Evolutionary conservation across 2,888 invertebrate genomes (phyloP).

Genomic region (Osedax fenrisi): DNA sequence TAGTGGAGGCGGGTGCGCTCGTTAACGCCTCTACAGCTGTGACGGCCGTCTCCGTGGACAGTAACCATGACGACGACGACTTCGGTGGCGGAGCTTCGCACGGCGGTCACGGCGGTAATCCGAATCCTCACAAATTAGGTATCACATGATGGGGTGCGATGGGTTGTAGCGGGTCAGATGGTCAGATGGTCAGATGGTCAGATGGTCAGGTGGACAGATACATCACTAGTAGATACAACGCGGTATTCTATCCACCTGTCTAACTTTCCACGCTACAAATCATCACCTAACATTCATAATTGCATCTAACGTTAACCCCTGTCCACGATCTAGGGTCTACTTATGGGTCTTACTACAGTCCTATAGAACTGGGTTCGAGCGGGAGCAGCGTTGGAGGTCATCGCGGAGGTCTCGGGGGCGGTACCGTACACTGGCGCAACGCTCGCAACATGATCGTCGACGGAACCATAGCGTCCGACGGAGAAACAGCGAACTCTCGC

Average conservation of each 20-base stretch:
- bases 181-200: too few relatives aligned
- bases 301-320: too few relatives aligned
- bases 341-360: slow-evolving; percentile 40
- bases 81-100: slow-evolving; percentile 40
- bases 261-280: too few relatives aligned
- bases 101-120: slow-evolving; percentile 42
- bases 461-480: slow-evolving; percentile 38
- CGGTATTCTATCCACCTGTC: too few relatives aligned
- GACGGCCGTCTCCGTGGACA: slow-evolving; percentile 15
- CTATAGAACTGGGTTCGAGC: slow-evolving; percentile 38
- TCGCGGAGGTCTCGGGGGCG: slow-evolving; percentile 40
- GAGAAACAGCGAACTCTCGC: slow-evolving; percentile 35
- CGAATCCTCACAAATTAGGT: slow-evolving; percentile 37
- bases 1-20: slow-evolving; percentile 39
- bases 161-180: too few relatives aligned
- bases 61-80: neutral
- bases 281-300: too few relatives aligned
- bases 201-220: too few relatives aligned
- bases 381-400: slow-evolving; percentile 39
- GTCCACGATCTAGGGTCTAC: too few relatives aligned
- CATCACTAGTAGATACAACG: too few relatives aligned
- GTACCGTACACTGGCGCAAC: slow-evolving; percentile 38
- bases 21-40: slow-evolving; percentile 37
- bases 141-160: too few relatives aligned
- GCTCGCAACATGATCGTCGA: slow-evolving; percentile 39